Evolutionary conservation across 2,797 vertebrate species (phyloP).

Genomic region (Artibeus jamaicensis): DNA sequence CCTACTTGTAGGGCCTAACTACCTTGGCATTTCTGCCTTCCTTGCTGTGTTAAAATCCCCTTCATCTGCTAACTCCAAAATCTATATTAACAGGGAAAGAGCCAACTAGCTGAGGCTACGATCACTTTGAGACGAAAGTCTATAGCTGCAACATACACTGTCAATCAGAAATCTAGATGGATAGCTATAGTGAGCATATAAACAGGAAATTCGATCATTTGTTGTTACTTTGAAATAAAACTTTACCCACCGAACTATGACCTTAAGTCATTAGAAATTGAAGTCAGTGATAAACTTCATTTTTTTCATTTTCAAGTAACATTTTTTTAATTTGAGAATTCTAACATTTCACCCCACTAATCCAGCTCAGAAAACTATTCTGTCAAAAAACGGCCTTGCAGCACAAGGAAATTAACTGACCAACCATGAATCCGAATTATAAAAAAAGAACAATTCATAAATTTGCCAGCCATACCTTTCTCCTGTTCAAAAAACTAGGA

Average conservation of each 20-base stretch:
- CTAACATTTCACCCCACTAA: constrained; percentile 3
- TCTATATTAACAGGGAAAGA: not conserved
- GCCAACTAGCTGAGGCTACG: not conserved
- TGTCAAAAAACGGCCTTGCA: not conserved
- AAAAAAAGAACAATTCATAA: not conserved
- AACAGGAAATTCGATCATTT: not conserved
- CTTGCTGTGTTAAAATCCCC: not conserved
- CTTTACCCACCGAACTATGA: not conserved
- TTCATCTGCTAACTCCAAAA: not conserved
- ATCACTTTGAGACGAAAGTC: not conserved
- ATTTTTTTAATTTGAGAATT: constrained; percentile 39
- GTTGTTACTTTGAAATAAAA: constrained; percentile 8
- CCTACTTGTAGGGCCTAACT: not conserved
- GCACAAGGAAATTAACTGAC: constrained; percentile 25
- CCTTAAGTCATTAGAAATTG: not conserved
- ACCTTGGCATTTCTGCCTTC: not conserved
- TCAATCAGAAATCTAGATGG: not conserved
- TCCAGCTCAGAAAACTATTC: not conserved
- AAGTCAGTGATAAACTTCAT: not conserved
- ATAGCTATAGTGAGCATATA: not conserved
- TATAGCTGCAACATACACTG: not conserved
- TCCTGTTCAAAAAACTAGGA: not conserved
- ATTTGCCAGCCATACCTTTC: not conserved
- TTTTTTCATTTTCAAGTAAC: not conserved
- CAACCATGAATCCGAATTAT: constrained; percentile 3